Evolutionary conservation across 2,797 vertebrate species (phyloP), one percentile per base, ranked within the genome.

Genomic region (Lates japonicus): DNA sequence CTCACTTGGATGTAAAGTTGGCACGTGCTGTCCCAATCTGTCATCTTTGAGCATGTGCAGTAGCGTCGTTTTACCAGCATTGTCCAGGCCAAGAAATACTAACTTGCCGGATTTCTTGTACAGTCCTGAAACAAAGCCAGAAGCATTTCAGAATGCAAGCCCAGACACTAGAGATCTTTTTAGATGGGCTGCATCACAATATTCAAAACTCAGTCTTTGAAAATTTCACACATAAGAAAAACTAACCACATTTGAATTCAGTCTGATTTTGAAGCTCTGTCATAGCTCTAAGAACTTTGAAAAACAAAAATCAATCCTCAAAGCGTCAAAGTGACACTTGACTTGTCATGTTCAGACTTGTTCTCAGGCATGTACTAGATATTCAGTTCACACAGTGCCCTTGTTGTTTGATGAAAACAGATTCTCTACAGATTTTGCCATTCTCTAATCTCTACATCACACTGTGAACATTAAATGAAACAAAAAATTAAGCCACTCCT

Each of bases 41-140:
- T 99, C 98, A 92, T 99, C 98, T 97, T 99, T 99, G 84, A 99
- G 97, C 98, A 99, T 99, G 94, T 99, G 98, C 91, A 99, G 94
- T 93, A 99, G 93, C 6, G 98, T 99, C 0, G 98, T 99, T 95
- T 99, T 99, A 78, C 98, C 98, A 78, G 97, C 97, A 97, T 99
- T 99, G 94, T 99, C 98, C 95, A 99, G 95, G 81, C 98, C 98
- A 91, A 99, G 97, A 93, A 99, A 99, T 79, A 99, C 97, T 94
- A 99, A 95, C 93, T 99, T 99, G 81, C 98, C 98, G 0, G 97
- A 97, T 94, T 99, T 99, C 96, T 98, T 99, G 94, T 97, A 99
- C 93, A 99, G 95, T 92, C 98, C 98, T 99, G 88, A 62, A 96
- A 94, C 44, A 80, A 67, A 89, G 46, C 39, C 69, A 76, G 31